Base-by-base conservation (phyloP, 1,140 invertebrate species). In the Episyrphus balteatus region DNA sequence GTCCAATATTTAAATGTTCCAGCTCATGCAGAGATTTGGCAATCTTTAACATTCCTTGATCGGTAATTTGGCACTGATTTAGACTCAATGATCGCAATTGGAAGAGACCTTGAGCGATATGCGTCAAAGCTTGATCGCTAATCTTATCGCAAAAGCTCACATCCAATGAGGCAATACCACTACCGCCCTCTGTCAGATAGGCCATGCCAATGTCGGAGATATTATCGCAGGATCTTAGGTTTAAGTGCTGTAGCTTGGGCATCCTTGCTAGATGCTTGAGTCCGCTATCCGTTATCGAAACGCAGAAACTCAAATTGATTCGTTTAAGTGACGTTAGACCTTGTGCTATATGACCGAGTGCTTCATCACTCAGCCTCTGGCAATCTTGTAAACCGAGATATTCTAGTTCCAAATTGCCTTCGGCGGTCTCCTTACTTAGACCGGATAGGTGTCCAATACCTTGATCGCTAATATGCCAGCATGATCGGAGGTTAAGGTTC, bases 71-170 rank as follows among this genome's bases (percentile, higher is more conserved):
- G 69, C 92, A 95, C 14, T 92, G 88, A 62, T 86, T 88, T 14
- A 96, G 65, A n/a, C 86, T 90, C 32, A 96, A 74, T 19, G 82
- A 84, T 40, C 80, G 76, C 18, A 96, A 73, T 46, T 84, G 80
- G 54, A 85, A 89, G 30, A 95, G 72, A 30, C 90, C 90, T 63
- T 92, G 83, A 9, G 90, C 88, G 5, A 94, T 82, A 66, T 92
- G 87, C 11, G 81, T 78, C 17, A 96, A 71, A 0, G 89, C 88
- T 55, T 87, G 84, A 59, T 96, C 92, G 14, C 86, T 86, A 50
- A 96, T 86, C 71, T 93, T 94, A 68, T 95, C 91, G 73, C 92
- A 96, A 68, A 96, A 96, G 41, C 89, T 93, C 0, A 95, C 88
- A 66, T 96, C 92, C 46, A 96, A 71, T 0, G 81, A 81, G 11